Base-by-base conservation (phyloP, 2,888 invertebrate genomes). In the Drosophila longiperda region DNA sequence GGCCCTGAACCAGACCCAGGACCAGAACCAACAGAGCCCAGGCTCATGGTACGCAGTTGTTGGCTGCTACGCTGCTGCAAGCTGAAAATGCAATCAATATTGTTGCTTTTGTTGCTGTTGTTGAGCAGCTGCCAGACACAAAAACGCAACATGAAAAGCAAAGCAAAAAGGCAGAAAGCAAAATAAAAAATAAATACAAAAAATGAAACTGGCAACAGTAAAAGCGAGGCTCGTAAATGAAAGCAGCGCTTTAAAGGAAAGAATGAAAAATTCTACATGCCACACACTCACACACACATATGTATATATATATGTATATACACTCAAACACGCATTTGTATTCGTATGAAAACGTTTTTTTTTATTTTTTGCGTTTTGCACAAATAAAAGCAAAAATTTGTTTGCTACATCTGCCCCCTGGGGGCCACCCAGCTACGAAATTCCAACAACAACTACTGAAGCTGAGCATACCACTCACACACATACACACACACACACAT, bases 81-180 rank as follows among this genome's bases (percentile, higher is more conserved):
- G 68, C 86, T 73, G 82, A 82, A 91, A 90, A 90, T 90, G 91
- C 91, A 89, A 91, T 90, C 90, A 91, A 90, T 90, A 91, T 87
- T 89, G 81, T 49, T 66, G 84, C 33, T 66, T 73, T 54, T 73
- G 73, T 59, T 69, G 73, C 57, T 63, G 70, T 55, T 49, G 73
- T 73, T 70, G 78, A 86, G 87, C 87, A 89, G 82, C 89, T 89
- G 89, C 90, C 87, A 87, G 89, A 82, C 89, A 79, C 75, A 81
- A 83, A 82, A 80, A 80, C 80, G 69, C 78, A 74, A 79, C 67
- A 66, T 71, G 69, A 66, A 59, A 48, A 34, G 66, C 54, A 52
- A 67, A n/a, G 9, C 53, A 55, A 17, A 58, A 60, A 32, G 23
- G 9, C 49, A 49, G 17, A 60, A 34, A 54, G 53, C 54, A 53